Percentiles rank a stretch among this genome's conserved stretches.
Conservation (phyloP, 2,888 invertebrate genomes). For the Cylloceria caligata region DNA sequence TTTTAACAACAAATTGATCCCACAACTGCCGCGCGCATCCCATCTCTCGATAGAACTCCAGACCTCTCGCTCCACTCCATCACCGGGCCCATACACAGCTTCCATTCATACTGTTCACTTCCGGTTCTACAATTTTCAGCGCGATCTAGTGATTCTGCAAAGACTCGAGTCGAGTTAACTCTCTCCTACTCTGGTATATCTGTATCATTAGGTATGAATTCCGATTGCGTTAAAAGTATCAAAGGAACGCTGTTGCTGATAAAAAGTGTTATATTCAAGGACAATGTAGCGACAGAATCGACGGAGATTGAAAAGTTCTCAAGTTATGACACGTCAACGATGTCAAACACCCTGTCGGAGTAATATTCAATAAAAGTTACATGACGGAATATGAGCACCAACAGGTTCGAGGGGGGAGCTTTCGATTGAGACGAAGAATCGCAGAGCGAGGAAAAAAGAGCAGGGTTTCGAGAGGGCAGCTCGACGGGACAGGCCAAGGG, state of each 20-base stretch:
- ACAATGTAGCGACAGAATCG: background rate
- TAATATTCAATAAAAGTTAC: conserved; percentile 38
- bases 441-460: conserved; percentile 54
- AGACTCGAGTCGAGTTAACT: conserved; percentile 1
- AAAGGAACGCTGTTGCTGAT: background rate
- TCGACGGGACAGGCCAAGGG: conserved; percentile 30
- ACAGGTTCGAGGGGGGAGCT: conserved; percentile 50
- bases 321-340: conserved; percentile 26
- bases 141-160: conserved; percentile 1
- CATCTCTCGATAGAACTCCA: conserved; percentile 12
- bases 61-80: background rate
- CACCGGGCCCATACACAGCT: conserved; percentile 27
- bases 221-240: background rate
- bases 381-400: conserved; percentile 55
- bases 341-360: conserved; percentile 40
- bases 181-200: background rate
- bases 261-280: background rate
- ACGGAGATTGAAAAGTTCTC: conserved; percentile 51
- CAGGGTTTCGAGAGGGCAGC: conserved; percentile 40
- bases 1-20: conserved; percentile 77
- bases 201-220: background rate
- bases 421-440: conserved; percentile 56
- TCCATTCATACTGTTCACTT: conserved; percentile 15
- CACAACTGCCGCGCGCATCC: conserved; percentile 35
- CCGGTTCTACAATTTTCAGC: conserved; percentile 23